Evolutionary conservation across 2,113 vertebrate species (phyloP).

Genomic region (Aplodontia rufa): DNA sequence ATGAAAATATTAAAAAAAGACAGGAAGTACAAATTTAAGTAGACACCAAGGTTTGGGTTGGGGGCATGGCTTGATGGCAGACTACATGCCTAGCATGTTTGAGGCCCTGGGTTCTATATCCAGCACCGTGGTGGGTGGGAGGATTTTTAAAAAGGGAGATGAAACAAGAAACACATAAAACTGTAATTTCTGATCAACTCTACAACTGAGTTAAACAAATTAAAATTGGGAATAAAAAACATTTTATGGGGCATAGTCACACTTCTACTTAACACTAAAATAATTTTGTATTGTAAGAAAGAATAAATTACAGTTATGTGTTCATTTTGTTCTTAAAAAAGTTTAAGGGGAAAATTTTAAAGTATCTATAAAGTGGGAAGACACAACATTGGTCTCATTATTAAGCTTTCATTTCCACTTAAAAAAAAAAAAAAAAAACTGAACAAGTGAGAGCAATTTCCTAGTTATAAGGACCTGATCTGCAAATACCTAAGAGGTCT

Average conservation of each 20-base stretch:
- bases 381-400: slow-evolving; percentile 17
- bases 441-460: slow-evolving; percentile 37
- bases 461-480: neutral
- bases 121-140: neutral
- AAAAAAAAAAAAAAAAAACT: neutral
- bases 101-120: neutral
- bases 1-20: neutral
- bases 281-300: neutral
- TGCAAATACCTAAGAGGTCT: neutral
- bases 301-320: neutral
- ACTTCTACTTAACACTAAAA: slow-evolving; percentile 43
- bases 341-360: slow-evolving; percentile 8
- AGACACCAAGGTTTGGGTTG: neutral
- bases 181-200: neutral
- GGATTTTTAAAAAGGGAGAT: neutral
- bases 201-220: neutral
- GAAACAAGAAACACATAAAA: neutral
- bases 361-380: slow-evolving; percentile 8
- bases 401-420: slow-evolving; percentile 19
- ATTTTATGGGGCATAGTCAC: neutral
- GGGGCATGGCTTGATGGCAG: neutral
- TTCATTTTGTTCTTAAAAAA: slow-evolving; percentile 17
- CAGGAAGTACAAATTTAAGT: slow-evolving; percentile 7
- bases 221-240: slow-evolving; percentile 47
- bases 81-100: neutral